Conservation (phyloP, 2,797 vertebrate species). For the Valencia hispanica region DNA sequence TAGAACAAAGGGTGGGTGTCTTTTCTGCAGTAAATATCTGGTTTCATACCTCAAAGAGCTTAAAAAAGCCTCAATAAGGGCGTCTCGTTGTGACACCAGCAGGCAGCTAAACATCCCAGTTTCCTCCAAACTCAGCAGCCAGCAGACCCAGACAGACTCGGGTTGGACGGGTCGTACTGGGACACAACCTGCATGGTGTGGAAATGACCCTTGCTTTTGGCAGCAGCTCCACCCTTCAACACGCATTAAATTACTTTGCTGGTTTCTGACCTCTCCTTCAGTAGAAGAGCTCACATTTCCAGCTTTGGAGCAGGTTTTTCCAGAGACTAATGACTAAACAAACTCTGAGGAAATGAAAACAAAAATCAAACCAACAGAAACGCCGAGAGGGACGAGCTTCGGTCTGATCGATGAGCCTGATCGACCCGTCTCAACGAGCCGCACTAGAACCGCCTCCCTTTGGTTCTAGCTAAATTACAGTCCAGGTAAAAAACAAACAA, state of each 20-base stretch:
- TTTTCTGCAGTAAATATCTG: background rate
- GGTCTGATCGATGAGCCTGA: background rate
- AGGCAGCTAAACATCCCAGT: background rate
- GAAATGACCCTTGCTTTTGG: background rate
- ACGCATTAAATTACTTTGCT: background rate
- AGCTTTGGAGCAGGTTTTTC: background rate
- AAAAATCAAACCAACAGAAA: conserved; percentile 9
- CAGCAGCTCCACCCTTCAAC: background rate
- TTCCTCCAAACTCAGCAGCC: background rate
- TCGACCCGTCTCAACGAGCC: background rate
- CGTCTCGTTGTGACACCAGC: background rate
- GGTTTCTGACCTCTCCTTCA: background rate
- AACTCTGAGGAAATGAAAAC: background rate
- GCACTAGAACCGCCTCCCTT: background rate
- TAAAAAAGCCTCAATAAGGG: background rate
- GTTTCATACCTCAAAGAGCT: background rate
- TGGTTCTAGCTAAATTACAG: background rate
- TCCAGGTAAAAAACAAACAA: background rate
- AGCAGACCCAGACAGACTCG: background rate
- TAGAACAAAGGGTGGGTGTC: no score
- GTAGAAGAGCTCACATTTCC: background rate
- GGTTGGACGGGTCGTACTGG: background rate
- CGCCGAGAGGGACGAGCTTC: background rate
- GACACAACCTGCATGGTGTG: background rate
- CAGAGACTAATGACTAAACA: background rate